Base-by-base conservation (phyloP, 2,888 invertebrate genomes). In the Morpho deidamia region DNA sequence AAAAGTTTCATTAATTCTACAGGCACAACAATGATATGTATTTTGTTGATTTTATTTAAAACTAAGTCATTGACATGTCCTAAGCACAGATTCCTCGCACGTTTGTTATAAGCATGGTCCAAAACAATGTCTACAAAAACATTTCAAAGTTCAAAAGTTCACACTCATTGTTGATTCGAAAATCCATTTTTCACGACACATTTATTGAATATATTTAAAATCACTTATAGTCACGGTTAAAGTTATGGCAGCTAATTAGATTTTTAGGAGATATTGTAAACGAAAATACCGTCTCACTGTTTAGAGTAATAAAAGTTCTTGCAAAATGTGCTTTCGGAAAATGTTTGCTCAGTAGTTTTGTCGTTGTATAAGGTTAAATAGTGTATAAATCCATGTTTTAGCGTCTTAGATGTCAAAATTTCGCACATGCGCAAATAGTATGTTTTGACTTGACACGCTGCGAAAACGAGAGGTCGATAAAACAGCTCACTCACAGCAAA, bases 1-100 rank as follows among this genome's bases (percentile, higher is more conserved):
- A 59, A 54, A 55, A 59, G 58, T 50, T 53, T 59, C 70, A 50
- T 74, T 75, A 76, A 70, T 61, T 68, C 69, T 86, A 83, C 72
- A 87, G 87, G 87, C 88, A 88, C 87, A 80, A 64, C 72, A 68
- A 77, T 87, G 87, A 88, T 88, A 88, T 88, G 87, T 87, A 84
- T 85, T 78, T 74, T 70, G 74, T 78, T 73, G 67, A 74, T 77
- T 73, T 67, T 64, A 66, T 69, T 75, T 72, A 59, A 70, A 62
- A 56, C 71, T 83, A 83, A 71, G 66, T 56, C 59, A 58, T 51
- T 46, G 12, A 56, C 53, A 14, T 45, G 44, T 46, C 46, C 58
- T 50, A 51, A 60, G 44, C 43, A 56, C 48, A 49, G 53, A 39
- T 54, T 56, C 45, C 59, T 62, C 52, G 54, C 63, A 65, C 60